phyloP scores from a whole-genome alignment of 2,888 invertebrate genomes.

The Odontomyia ornata region DNA sequence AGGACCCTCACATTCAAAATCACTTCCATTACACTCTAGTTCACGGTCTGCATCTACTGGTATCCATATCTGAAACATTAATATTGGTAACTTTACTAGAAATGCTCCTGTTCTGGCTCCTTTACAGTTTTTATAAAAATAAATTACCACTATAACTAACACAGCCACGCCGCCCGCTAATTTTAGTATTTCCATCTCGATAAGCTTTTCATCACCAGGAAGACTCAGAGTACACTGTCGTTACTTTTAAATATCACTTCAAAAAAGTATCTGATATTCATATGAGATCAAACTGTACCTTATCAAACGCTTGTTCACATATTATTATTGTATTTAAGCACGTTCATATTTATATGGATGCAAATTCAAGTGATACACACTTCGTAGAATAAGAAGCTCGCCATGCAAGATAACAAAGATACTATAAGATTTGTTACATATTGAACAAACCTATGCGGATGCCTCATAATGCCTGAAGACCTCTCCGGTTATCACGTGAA shows the following conservation, averaged over 20 bases:
- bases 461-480: background rate
- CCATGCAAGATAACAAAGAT: slow-evolving; percentile 31
- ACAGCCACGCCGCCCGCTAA: slow-evolving; percentile 25
- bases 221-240: slow-evolving; percentile 3
- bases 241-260: slow-evolving; percentile 10
- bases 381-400: background rate
- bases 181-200: slow-evolving; percentile 50
- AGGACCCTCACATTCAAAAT: slow-evolving; percentile 65
- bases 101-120: background rate
- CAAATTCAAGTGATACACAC: slow-evolving; percentile 15
- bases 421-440: slow-evolving; percentile 23
- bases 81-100: slow-evolving; percentile 11
- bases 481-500: no score
- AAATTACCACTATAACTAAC: slow-evolving; percentile 45
- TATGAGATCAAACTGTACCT: slow-evolving; percentile 24
- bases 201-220: slow-evolving; percentile 50
- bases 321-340: background rate
- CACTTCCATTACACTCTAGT: slow-evolving; percentile 64
- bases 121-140: background rate
- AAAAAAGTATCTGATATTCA: slow-evolving; percentile 16
- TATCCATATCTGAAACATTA: slow-evolving; percentile 37
- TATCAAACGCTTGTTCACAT: slow-evolving; percentile 19
- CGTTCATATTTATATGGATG: background rate
- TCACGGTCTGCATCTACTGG: slow-evolving; percentile 29
- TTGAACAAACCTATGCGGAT: background rate